phyloP scores from a whole-genome alignment of 2,113 vertebrate genomes.

The Ovibos moschatus region DNA sequence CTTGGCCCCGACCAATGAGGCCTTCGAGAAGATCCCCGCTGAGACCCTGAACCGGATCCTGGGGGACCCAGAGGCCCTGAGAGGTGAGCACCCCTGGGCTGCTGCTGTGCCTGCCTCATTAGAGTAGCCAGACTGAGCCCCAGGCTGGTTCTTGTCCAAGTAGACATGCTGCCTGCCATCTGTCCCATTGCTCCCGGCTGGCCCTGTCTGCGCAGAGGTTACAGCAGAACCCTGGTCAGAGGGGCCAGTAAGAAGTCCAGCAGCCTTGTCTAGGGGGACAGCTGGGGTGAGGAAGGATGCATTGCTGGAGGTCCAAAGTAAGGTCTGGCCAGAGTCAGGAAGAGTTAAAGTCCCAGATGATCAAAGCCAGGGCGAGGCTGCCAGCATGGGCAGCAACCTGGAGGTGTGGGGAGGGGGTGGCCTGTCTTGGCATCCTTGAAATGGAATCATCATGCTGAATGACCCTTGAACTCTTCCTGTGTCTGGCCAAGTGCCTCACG shows the following conservation, averaged over 20 bases:
- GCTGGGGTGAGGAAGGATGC: background rate
- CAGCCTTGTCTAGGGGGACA: background rate
- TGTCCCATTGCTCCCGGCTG: background rate
- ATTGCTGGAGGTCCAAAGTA: background rate
- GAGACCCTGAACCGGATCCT: conserved; percentile 93
- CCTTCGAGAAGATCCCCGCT: conserved; percentile 94
- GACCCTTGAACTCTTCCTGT: background rate
- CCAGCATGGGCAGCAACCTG: background rate
- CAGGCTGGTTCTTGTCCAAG: background rate
- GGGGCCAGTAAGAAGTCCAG: background rate
- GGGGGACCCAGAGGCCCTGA: conserved; percentile 93
- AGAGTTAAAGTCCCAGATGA: background rate
- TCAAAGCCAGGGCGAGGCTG: background rate
- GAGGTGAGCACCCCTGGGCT: conserved; percentile 80
- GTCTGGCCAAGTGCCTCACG: background rate
- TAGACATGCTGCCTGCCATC: rapidly evolving
- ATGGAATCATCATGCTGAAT: background rate
- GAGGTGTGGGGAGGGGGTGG: background rate
- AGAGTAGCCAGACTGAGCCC: background rate
- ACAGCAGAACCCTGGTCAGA: background rate
- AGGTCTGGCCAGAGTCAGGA: background rate
- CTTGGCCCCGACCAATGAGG: conserved; percentile 96
- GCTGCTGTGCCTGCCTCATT: background rate
- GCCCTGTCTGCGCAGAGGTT: background rate
- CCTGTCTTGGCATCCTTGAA: background rate